Evolutionary conservation across 2,797 vertebrate genomes (phyloP), one percentile per base, ranked within the genome.

Genomic region (Gymnoscopelus braueri): DNA sequence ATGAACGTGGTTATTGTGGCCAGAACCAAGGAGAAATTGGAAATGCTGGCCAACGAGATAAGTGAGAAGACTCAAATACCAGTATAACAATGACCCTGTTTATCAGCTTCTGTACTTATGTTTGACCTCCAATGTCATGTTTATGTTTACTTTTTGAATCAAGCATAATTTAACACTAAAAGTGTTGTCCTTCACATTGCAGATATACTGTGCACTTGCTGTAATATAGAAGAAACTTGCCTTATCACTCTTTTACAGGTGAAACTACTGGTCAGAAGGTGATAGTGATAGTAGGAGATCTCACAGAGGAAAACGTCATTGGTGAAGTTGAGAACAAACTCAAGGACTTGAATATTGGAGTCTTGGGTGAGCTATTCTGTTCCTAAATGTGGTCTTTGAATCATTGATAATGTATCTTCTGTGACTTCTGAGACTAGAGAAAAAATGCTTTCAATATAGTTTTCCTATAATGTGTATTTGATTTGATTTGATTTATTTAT

Each of bases 1-100:
- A 92, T 97, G 92, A 93, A 95, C 5, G 64, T 95, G 44, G 92
- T 96, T 1, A 94, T 97, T 74, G 95, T 97, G 81, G 97, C 95
- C 71, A 93, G 95, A 87, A 96, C 92, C 39, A 90, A 92, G 84
- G 87, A 69, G 64, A 95, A 93, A 69, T 71, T 98, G 79, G 92
- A 95, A 63, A 85, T 72, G 57, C 74, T 91, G 65, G 95, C 96
- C 11, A 76, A 70, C 44, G 94, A 95, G 87, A 95, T 98, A 71
- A 91, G 94, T 97, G 91, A 88, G 84, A 19, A 3, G 26, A 15
- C 63, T 5, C 0, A 35, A 10, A 10, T 15, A 35, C 64, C 44
- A 56, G 19, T 5, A n/a, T 44, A 3, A 53, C 47, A 67, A 26
- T 67, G 51, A 35, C 32, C 39, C 39, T n/a, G 4, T 3, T 5